A percentile compares a stretch with the other conserved stretches of the same genome.
Conservation (phyloP, 1,140 invertebrate species). For the Platyscapa corneri region DNA sequence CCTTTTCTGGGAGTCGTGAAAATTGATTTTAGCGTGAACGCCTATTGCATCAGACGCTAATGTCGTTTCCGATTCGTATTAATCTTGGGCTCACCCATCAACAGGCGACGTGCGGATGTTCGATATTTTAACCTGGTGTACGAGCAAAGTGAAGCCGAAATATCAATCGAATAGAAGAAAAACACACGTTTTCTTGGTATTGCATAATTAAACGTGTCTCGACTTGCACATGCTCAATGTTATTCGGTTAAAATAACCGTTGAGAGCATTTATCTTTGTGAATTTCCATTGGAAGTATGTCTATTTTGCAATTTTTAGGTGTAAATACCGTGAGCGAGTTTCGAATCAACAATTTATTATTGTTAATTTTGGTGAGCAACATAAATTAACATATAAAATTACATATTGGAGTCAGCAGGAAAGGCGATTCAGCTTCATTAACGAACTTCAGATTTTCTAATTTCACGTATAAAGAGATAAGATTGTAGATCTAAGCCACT, state of each 20-base stretch:
- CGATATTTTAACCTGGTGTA: neutral
- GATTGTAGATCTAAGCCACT: neutral
- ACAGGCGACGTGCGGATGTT: neutral
- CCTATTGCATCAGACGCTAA: neutral
- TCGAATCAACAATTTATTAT: neutral
- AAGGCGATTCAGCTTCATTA: neutral
- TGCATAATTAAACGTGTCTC: constrained; percentile 6
- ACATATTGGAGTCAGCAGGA: neutral
- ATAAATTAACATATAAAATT: neutral
- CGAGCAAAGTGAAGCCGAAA: neutral
- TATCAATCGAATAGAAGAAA: neutral
- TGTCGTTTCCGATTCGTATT: constrained; percentile 6
- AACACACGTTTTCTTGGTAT: constrained; percentile 4
- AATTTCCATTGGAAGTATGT: neutral
- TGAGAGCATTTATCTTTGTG: constrained; percentile 16
- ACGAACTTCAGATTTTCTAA: neutral
- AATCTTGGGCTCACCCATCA: neutral
- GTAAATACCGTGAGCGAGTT: neutral
- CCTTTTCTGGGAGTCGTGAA: neutral
- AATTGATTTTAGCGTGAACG: neutral
- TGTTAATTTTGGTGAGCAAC: neutral
- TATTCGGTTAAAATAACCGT: neutral
- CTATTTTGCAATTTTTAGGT: neutral
- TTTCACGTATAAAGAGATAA: neutral
- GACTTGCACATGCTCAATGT: neutral